Evolutionary conservation across 2,797 vertebrate species (phyloP), one percentile per base, ranked within the genome.

Genomic region (Alosa sapidissima): DNA sequence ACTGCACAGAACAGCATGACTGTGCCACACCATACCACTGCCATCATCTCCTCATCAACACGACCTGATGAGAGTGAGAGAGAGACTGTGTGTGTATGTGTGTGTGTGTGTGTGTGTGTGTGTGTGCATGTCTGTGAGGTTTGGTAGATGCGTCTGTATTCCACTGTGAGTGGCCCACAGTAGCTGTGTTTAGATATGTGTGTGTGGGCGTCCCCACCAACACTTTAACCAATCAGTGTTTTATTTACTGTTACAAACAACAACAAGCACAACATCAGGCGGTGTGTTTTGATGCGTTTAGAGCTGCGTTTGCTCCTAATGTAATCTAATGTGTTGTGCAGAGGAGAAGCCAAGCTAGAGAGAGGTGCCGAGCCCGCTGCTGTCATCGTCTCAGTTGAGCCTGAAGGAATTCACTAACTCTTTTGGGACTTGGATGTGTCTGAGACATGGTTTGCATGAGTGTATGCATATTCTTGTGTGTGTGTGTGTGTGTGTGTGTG

Each of bases 371-470:
- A 10, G 60, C 24, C 24, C 24, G 7, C n/a, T 65, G 10, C 82
- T 21, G 81, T 60, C 58, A 82, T 49, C 83, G 19, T 55, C 55
- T 47, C 68, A 24, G 52, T 48, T 16, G 28, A 14, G 82, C 33
- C 54, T 47, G 24, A 51, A 83, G 78, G 58, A 58, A 81, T 75
- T 48, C 16, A 33, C 16, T 51, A 81, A 65, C 83, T 81, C 86
- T 45, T 6, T 54, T 81, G 72, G 65, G 85, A 83, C 10, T 72
- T 48, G 55, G 81, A 54, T 55, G 55, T n/a, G 78, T 24, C 36
- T 47, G 55, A 84, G 84, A 16, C 75, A 51, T 36, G 65, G 54
- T 86, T 47, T 33, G 52, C 68, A 78, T 36, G 41, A 83, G 62
- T 13, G 28, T 16, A 6, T 82, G 75, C 68, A 51, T 60, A 19